Evolutionary conservation across 2,888 invertebrate genomes (phyloP).

Genomic region (Orthosia gothica): DNA sequence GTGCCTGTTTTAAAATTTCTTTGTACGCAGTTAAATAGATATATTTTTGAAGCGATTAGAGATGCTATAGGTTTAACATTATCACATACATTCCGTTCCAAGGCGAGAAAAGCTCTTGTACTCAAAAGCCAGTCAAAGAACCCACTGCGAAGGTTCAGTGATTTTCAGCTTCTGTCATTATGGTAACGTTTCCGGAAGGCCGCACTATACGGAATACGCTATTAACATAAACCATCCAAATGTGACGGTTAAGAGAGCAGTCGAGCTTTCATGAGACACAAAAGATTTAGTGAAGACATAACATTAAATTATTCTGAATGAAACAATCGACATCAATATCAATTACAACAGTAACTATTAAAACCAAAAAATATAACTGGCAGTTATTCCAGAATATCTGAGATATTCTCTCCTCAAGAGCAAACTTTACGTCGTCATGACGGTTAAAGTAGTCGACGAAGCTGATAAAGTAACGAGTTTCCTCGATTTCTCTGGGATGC

Average conservation of each 20-base stretch:
- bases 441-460: background rate
- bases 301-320: background rate
- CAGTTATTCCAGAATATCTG: too few relatives aligned
- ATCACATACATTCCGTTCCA: too few relatives aligned
- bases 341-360: background rate
- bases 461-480: background rate
- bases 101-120: too few relatives aligned
- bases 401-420: too few relatives aligned
- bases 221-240: constrained; percentile 60
- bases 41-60: too few relatives aligned
- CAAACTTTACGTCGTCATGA: too few relatives aligned
- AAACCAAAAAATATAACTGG: background rate
- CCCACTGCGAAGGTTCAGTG: background rate
- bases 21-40: too few relatives aligned
- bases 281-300: background rate
- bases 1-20: too few relatives aligned
- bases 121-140: background rate
- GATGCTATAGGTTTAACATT: too few relatives aligned
- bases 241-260: constrained; percentile 21
- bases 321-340: constrained; percentile 10
- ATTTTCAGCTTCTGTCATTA: background rate
- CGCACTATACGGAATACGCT: constrained; percentile 11
- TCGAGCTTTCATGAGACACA: background rate
- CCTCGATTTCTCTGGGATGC: too few relatives aligned
- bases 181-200: constrained; percentile 13